A percentile compares a stretch with the other conserved stretches of the same genome.
Evolutionary conservation across 1,140 invertebrate genomes (phyloP).

Genomic region (Drosophila parvula): DNA sequence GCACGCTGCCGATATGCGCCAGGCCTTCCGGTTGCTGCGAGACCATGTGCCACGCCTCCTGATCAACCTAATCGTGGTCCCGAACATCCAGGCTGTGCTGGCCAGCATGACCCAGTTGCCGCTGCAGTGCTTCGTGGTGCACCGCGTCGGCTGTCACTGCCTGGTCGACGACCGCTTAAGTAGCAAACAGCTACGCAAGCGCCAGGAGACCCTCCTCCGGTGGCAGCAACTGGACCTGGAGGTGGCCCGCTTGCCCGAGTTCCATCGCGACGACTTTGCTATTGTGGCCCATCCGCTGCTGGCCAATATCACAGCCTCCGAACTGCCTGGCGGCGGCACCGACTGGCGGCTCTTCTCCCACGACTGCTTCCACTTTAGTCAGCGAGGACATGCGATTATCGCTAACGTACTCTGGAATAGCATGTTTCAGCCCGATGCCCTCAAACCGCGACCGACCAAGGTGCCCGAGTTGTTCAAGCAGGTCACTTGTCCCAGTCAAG

Average conservation of each 20-base stretch:
- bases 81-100: constrained; percentile 72
- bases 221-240: constrained; percentile 84
- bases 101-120: constrained; percentile 69
- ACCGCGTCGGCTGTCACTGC: constrained; percentile 85
- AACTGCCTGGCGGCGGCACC: constrained; percentile 71
- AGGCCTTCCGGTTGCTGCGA: constrained; percentile 63
- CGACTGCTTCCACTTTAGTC: constrained; percentile 91
- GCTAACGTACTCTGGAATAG: constrained; percentile 87
- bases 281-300: constrained; percentile 86
- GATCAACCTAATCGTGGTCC: constrained; percentile 66
- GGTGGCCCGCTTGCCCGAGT: constrained; percentile 76
- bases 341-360: constrained; percentile 87
- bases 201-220: constrained; percentile 76
- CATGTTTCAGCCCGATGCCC: constrained; percentile 85
- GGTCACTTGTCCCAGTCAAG: constrained; percentile 53
- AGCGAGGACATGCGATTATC: constrained; percentile 86
- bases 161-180: constrained; percentile 83
- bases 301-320: constrained; percentile 82
- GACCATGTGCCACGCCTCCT: constrained; percentile 74
- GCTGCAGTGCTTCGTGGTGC: constrained; percentile 79
- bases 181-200: constrained; percentile 40
- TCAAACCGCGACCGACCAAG: constrained; percentile 37
- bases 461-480: constrained; percentile 36
- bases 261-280: constrained; percentile 85
- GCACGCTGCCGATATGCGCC: constrained; percentile 63